Conservation (phyloP, 2,888 invertebrate species). For the Antitype chi region DNA sequence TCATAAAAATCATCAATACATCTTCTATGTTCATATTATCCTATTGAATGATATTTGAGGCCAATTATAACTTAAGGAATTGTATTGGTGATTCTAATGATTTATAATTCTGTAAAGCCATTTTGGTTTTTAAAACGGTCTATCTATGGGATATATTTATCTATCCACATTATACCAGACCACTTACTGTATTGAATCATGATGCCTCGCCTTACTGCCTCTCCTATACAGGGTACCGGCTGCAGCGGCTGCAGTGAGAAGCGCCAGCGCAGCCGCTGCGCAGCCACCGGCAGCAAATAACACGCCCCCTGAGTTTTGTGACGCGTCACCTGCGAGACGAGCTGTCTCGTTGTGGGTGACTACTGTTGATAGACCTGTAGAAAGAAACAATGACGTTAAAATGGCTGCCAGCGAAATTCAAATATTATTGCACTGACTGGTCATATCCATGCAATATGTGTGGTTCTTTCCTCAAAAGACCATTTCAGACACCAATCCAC, state of each 20-base stretch:
- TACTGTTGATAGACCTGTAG: slow-evolving; percentile 84
- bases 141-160: not conserved
- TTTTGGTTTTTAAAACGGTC: not conserved
- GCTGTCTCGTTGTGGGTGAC: slow-evolving; percentile 94
- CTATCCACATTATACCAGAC: not conserved
- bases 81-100: too few relatives aligned
- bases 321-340: slow-evolving; percentile 92
- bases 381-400: not conserved
- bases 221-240: slow-evolving; percentile 92
- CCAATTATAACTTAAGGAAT: too few relatives aligned
- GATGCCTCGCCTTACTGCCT: slow-evolving; percentile 92
- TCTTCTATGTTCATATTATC: too few relatives aligned
- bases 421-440: too few relatives aligned
- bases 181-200: slow-evolving; percentile 92
- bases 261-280: slow-evolving; percentile 93
- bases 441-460: too few relatives aligned
- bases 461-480: too few relatives aligned
- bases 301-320: slow-evolving; percentile 92
- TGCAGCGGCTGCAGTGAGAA: slow-evolving; percentile 92
- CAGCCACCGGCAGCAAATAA: slow-evolving; percentile 95
- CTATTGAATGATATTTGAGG: too few relatives aligned
- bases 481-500: too few relatives aligned
- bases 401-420: too few relatives aligned
- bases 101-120: too few relatives aligned
- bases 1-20: too few relatives aligned